Base-by-base conservation (phyloP, 1,140 invertebrate genomes). In the Drosophila obscura region DNA sequence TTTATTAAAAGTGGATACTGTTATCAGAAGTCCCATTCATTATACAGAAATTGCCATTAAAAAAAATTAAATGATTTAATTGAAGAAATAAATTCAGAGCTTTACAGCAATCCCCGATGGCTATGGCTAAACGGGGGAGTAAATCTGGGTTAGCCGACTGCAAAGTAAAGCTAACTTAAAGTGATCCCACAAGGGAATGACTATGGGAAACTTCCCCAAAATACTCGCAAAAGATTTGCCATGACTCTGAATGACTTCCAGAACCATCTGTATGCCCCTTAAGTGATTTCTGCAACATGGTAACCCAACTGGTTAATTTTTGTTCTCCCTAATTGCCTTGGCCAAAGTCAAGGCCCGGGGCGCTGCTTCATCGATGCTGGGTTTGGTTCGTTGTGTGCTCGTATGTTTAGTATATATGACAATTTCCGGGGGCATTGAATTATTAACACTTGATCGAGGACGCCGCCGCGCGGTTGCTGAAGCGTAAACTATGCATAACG, bases 361-460 rank as follows among this genome's bases (percentile, higher is more conserved):
- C 11, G 35, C 35, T 39, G 35, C 35, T 46, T 22, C 41, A 50
- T 26, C 57, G 53, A 35, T 45, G 49, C 26, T 51, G 43, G 39
- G 26, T 11, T 50, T 39, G 26, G 15, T 16, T 71, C 9, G 28
- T 35, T 26, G 39, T 50, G 41, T 57, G 53, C 48, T 53, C 13
- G 64, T 71, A 69, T 44, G 50, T 57, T 11, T 39, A 39, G 50
- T 68, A 68, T 69, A 69, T 69, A 68, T 41, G 51, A 71, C 56
- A 52, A 67, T 63, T 80, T 82, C 58, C 80, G 61, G 65, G 65
- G 44, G 64, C 77, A 81, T 81, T 78, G 80, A 71, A 88, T 87
- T 83, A 87, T 83, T 87, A 79, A 83, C 85, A 83, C 71, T 73
- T 87, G 83, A 89, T 87, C 84, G 76, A 71, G 50, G 52, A 78